Conservation (phyloP, 1,140 invertebrate species). For the Hestina assimilis region DNA sequence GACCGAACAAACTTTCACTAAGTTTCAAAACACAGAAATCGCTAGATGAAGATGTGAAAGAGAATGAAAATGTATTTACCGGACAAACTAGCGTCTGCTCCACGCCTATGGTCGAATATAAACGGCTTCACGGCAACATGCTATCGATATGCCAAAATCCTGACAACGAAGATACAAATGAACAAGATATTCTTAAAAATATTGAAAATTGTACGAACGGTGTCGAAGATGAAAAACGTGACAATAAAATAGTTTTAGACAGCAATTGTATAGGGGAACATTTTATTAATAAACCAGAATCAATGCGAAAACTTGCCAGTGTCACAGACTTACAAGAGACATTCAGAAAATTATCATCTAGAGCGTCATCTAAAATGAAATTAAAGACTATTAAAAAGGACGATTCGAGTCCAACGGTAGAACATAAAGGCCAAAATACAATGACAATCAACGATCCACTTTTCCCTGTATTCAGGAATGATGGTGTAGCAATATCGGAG, state of each 20-base stretch:
- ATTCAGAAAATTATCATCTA: constrained; percentile 75
- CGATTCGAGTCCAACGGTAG: constrained; percentile 57
- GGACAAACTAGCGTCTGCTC: constrained; percentile 85
- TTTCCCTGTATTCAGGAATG: constrained; percentile 85
- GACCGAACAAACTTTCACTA: constrained; percentile 79
- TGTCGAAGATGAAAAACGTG: constrained; percentile 58
- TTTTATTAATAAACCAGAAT: constrained; percentile 69
- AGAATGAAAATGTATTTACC: constrained; percentile 77
- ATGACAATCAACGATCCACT: constrained; percentile 88
- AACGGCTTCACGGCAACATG: constrained; percentile 84
- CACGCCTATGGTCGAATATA: constrained; percentile 86
- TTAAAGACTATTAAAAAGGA: constrained; percentile 68
- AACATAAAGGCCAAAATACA: constrained; percentile 67
- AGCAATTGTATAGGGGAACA: constrained; percentile 70
- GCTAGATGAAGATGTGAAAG: constrained; percentile 73
- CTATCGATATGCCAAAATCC: constrained; percentile 84
- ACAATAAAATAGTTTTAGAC: constrained; percentile 58
- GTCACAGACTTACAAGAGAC: constrained; percentile 79
- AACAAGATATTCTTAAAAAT: constrained; percentile 70
- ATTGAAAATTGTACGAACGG: constrained; percentile 53
- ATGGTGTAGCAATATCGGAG: constrained; percentile 85
- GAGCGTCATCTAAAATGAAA: constrained; percentile 69
- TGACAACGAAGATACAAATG: constrained; percentile 60
- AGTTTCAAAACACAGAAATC: constrained; percentile 79
- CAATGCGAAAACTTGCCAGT: constrained; percentile 66